These are phyloP conservation scores for Parauchenoglanis ngamensis DNA, from an alignment of 2,797 vertebrate genomes.

Conservation along the genomic window DNA sequence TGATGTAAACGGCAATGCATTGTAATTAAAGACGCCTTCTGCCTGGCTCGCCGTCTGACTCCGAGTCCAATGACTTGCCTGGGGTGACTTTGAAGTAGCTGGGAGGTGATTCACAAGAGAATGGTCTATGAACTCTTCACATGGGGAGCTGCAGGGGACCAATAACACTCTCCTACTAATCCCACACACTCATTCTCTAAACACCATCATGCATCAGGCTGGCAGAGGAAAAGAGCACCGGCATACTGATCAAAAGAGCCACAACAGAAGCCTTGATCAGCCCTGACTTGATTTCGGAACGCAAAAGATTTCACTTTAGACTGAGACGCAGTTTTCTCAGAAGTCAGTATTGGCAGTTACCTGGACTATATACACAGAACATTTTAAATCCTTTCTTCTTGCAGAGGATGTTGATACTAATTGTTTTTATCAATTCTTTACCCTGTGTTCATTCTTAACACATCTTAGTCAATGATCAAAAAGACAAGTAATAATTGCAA, in stretches of 20 bases:
- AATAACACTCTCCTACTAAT: slow-evolving; percentile 42
- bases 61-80: slow-evolving; percentile 3
- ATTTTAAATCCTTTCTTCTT: background rate
- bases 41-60: background rate
- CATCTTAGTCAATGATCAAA: background rate
- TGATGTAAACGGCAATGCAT: slow-evolving; percentile 14
- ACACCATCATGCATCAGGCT: slow-evolving; percentile 31
- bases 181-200: slow-evolving; percentile 46
- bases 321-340: background rate
- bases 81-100: slow-evolving; percentile 39
- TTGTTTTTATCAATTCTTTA: background rate
- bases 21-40: slow-evolving; percentile 23
- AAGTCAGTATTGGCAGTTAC: background rate
- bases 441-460: background rate
- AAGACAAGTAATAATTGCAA: background rate
- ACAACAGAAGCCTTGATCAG: slow-evolving; percentile 37
- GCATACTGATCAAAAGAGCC: slow-evolving; percentile 46
- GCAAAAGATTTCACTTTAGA: slow-evolving; percentile 16
- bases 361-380: background rate
- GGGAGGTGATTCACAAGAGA: slow-evolving; percentile 44
- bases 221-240: slow-evolving; percentile 24
- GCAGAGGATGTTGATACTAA: background rate
- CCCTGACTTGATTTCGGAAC: background rate
- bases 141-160: slow-evolving; percentile 31
- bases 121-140: slow-evolving; percentile 36